phyloP scores from a whole-genome alignment of 2,797 vertebrate genomes.

The Psittacula echo region DNA sequence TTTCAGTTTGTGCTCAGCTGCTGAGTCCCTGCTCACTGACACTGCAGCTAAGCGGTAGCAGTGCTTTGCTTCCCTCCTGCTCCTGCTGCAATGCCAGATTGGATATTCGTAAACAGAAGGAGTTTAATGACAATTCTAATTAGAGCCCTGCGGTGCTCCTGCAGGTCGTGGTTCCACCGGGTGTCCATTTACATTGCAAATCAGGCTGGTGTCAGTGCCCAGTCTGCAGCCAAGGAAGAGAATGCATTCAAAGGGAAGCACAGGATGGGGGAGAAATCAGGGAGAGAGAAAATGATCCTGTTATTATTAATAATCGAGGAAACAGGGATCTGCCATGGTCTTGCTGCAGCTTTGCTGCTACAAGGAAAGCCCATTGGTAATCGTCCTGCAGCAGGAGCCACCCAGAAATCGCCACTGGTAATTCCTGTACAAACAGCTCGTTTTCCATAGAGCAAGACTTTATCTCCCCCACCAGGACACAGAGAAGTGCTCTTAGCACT shows the following conservation, averaged over 20 bases:
- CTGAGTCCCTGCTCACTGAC: constrained; percentile 26
- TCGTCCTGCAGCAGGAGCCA: background rate
- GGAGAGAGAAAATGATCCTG: constrained; percentile 25
- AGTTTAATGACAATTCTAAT: constrained; percentile 78
- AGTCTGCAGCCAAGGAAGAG: constrained; percentile 22
- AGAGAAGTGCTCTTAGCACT: constrained; percentile 9
- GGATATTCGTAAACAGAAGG: constrained; percentile 72
- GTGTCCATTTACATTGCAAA: constrained; percentile 74
- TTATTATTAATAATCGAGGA: constrained; percentile 42
- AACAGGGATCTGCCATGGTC: background rate
- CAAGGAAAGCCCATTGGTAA: background rate
- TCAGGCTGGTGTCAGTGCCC: constrained; percentile 49
- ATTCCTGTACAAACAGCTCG: background rate
- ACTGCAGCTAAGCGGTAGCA: background rate
- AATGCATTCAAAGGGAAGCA: constrained; percentile 46
- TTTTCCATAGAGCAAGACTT: background rate
- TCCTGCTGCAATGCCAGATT: constrained; percentile 62
- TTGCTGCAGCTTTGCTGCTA: background rate
- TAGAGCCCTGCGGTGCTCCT: constrained; percentile 70
- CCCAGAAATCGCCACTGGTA: background rate
- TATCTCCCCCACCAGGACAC: background rate
- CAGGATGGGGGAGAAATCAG: background rate
- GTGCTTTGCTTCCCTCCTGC: constrained; percentile 68
- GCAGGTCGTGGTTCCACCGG: constrained; percentile 54
- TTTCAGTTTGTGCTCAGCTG: constrained; percentile 12